These are phyloP conservation scores for Pilophorus perplexus DNA, from an alignment of 2,888 invertebrate genomes.

Conservation along the genomic window DNA sequence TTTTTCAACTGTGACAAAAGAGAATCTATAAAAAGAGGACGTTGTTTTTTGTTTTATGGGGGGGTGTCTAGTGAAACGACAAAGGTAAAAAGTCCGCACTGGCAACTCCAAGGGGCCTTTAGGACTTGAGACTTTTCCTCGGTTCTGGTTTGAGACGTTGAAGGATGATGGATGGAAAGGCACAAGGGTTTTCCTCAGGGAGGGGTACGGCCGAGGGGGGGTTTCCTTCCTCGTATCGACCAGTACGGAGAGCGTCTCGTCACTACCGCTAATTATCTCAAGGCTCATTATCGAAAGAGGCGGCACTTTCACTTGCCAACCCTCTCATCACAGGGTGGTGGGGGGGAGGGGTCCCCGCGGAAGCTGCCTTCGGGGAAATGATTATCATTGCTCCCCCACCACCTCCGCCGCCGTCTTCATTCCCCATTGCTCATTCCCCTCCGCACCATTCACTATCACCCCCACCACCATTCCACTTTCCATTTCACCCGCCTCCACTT, in stretches of 20 bases:
- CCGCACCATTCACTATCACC: too few species aligned
- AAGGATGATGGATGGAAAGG: slow-evolving; percentile 22
- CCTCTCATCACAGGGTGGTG: background rate
- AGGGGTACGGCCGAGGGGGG: too few species aligned
- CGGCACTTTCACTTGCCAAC: slow-evolving; percentile 7
- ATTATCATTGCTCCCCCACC: background rate
- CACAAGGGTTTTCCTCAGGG: too few species aligned
- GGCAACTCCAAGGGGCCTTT: background rate
- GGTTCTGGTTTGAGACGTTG: background rate
- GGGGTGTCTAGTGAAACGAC: too few species aligned
- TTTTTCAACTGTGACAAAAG: background rate
- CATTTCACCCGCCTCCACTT: too few species aligned
- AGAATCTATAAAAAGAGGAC: slow-evolving; percentile 12
- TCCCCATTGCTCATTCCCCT: too few species aligned
- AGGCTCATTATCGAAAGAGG: slow-evolving; percentile 30
- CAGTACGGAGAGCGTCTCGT: slow-evolving; percentile 1
- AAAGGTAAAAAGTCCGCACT: background rate
- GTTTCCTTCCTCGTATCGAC: slow-evolving; percentile 5
- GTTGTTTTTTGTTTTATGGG: too few species aligned
- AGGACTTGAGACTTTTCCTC: background rate
- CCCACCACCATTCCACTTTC: too few species aligned
- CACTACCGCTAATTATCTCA: slow-evolving; percentile 30
- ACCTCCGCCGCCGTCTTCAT: too few species aligned
- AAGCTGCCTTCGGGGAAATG: background rate
- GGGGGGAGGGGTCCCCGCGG: background rate